Evolutionary conservation across 1,140 invertebrate species (phyloP).

Genomic region (Littorina saxatilis): DNA sequence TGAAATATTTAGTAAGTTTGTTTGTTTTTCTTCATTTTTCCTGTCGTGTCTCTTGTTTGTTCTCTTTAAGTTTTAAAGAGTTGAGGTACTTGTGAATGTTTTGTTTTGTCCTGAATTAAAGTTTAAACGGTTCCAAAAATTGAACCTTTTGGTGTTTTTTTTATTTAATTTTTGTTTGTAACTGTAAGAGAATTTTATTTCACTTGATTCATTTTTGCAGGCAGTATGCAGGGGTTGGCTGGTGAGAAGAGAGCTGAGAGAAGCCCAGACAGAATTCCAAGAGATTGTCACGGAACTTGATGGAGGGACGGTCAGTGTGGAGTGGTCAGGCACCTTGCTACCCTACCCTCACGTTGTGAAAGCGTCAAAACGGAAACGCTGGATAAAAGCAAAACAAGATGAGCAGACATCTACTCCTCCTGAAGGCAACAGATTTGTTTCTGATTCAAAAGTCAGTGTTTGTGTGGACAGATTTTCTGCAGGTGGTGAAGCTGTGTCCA

Average conservation of each 20-base stretch:
- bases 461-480: too few species aligned
- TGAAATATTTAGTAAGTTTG: too few species aligned
- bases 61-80: too few species aligned
- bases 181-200: too few species aligned
- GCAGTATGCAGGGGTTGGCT: constrained; percentile 48
- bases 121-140: too few species aligned
- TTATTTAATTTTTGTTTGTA: too few species aligned
- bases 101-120: too few species aligned
- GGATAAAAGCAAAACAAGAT: neutral
- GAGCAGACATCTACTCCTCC: neutral
- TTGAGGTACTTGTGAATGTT: too few species aligned
- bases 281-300: constrained; percentile 48
- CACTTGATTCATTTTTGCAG: constrained; percentile 46
- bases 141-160: too few species aligned
- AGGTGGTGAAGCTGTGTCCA: neutral
- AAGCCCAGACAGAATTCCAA: constrained; percentile 44
- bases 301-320: constrained; percentile 1
- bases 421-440: neutral
- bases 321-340: neutral
- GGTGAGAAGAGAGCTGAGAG: constrained; percentile 45
- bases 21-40: too few species aligned
- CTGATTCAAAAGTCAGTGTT: too few species aligned
- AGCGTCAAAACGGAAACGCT: neutral
- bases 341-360: neutral
- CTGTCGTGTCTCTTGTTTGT: too few species aligned